Base-by-base conservation (phyloP, 2,113 vertebrate genomes). In the Calyptomena viridis region DNA sequence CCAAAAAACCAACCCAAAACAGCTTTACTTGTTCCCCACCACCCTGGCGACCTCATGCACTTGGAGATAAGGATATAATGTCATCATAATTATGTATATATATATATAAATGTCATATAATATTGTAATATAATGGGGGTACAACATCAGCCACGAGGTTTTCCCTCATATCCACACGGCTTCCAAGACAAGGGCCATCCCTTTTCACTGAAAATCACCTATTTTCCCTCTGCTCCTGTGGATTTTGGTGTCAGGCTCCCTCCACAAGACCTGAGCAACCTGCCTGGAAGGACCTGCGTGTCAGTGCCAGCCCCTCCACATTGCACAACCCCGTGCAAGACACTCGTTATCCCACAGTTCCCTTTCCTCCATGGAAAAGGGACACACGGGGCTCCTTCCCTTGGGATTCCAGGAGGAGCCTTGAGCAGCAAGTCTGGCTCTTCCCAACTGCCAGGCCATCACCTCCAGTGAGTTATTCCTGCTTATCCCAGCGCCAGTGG, bases 361-460 rank as follows among this genome's bases (percentile, higher is more conserved):
- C 85, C 77, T 58, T n/a, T 37, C 12, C 66, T 50, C 53, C 64
- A 49, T 0, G 0, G 33, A 33, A 2, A 37, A 0, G 8, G 53
- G 7, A 4, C 3, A 1, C 1, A 15, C 6, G 8, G 69, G 42
- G 31, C 27, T 73, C 40, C 69, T 67, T 46, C 20, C 25, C 33
- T 10, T 3, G 2, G 8, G 64, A 12, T 8, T 10, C 22, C 40
- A 13, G 9, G 31, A 2, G 28, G 39, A 60, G 40, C 23, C 72
- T 85, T 18, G 4, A 24, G 18, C 1, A 3, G 40, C 60, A 23
- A 28, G 11, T 1, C 44, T 17, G 44, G 50, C 74, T 47, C 58
- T 10, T 3, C 56, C 14, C 2, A 10, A 42, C 56, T 31, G 17
- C 59, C 22, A 4, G 1, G 9, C 62, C 62, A 33, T 14, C 58